Base-by-base conservation (phyloP, 2,113 vertebrate species). In the Hippocampus abdominalis region DNA sequence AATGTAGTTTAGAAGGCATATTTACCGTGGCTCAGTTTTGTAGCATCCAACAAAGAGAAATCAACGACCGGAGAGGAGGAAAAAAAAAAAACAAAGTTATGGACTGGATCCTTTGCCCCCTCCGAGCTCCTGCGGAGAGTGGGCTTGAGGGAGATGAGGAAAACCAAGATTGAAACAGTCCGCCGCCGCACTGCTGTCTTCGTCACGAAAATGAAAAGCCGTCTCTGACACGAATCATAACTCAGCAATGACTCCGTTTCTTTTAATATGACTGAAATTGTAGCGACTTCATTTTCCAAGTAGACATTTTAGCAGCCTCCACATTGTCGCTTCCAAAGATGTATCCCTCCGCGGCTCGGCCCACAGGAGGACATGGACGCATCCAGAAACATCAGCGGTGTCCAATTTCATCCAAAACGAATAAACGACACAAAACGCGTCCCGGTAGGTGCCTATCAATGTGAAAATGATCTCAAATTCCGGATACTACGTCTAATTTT, bases 271-370 rank as follows among this genome's bases (percentile, higher is more conserved):
- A 76, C 72, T 87, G 82, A 86, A 88, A 89, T 74, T 86, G 80
- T 85, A 81, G 89, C 80, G 84, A 87, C 91, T 87, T 93, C 90
- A 91, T 91, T 91, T 86, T 89, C 89, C 81, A 84, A 90, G 93
- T 89, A 91, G 93, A 93, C 93, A 93, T 93, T 89, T 93, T 93
- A 90, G 84, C 91, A 92, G 78, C 92, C 90, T 93, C 90, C 91
- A 93, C 91, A 93, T 93, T 93, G 93, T 93, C 89, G 90, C 82
- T 83, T 86, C 86, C 86, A 82, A 59, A 66, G 23, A 21, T 36
- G 75, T 92, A 93, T 93, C 85, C 74, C 84, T 93, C 91, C 93
- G 92, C 93, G 23, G 51, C 57, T 66, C 88, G 73, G 76, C 72
- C 86, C 84, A 82, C 85, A 44, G 74, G 81, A 79, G 76, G 82